Base-by-base conservation (phyloP, 2,888 invertebrate species). In the Drosophila stalkeri region DNA sequence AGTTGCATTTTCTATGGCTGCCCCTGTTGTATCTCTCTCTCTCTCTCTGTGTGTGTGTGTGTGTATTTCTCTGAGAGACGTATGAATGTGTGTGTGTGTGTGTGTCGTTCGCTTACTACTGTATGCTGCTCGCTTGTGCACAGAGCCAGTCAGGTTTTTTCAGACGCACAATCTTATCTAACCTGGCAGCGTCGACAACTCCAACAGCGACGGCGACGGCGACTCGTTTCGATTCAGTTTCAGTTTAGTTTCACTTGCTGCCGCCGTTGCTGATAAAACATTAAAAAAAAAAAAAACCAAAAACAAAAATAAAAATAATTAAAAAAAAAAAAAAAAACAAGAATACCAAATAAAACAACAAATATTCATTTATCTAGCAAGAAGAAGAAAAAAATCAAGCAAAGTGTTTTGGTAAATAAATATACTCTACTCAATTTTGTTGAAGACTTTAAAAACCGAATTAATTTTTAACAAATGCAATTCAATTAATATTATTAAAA, bases 131-230 rank as follows among this genome's bases (percentile, higher is more conserved):
- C 71, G 68, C 85, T 77, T 71, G 74, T 33, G 49, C 81, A 73
- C 74, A 73, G 61, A 75, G 41, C 41, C 69, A 84, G 89, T 80
- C 89, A 75, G 83, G 86, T 88, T 88, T 88, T 88, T 88, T 80
- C 76, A 86, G 80, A 86, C 77, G 75, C 84, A 90, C 86, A 90
- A 90, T 90, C 86, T 87, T 87, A 87, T 87, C 86, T 89, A 86
- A 90, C 86, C 72, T 86, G 86, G 76, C 86, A 75, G 71, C 64
- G 72, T 61, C 83, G 65, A 72, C 75, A 76, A 79, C 81, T 61
- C 52, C 65, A 65, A 73, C 77, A 47, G 66, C 77, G 76, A 74
- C 79, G 69, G 69, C 75, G 79, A 78, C 85, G 69, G 69, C 75
- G 79, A 78, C 85, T 82, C 75, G 68, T 75, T 86, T 72, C 60